Evolutionary conservation across 1,140 invertebrate species (phyloP).

Genomic region (Euwallacea fornicatus): DNA sequence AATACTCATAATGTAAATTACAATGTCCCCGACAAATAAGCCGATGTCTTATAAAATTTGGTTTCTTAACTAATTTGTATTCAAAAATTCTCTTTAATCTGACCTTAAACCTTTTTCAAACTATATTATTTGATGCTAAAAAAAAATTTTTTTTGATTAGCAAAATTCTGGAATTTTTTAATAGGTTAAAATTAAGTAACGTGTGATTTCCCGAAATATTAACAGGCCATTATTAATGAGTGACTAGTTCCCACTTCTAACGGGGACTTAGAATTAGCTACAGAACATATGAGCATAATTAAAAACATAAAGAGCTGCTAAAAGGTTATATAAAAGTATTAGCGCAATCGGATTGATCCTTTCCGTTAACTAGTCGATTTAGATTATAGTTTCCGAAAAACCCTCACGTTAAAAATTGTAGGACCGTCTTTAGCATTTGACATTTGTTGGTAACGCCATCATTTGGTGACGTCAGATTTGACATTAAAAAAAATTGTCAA

Average conservation of each 20-base stretch:
- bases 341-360: no score
- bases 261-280: no score
- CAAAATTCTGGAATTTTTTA: not conserved
- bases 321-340: no score
- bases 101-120: not conserved
- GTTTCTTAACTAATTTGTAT: not conserved
- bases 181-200: no score
- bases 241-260: no score
- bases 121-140: not conserved
- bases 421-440: not conserved
- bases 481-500: constrained; percentile 10
- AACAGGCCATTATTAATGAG: no score
- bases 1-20: constrained; percentile 24
- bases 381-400: not conserved
- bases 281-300: no score
- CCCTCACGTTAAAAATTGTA: not conserved
- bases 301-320: no score
- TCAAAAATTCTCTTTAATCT: not conserved
- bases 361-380: not conserved
- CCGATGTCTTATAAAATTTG: not conserved
- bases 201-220: no score
- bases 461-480: constrained; percentile 4
- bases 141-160: not conserved
- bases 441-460: not conserved
- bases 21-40: not conserved